Evolutionary conservation across 2,888 invertebrate genomes (phyloP), one percentile per base, ranked within the genome.

Genomic region (Agapostemon virescens): DNA sequence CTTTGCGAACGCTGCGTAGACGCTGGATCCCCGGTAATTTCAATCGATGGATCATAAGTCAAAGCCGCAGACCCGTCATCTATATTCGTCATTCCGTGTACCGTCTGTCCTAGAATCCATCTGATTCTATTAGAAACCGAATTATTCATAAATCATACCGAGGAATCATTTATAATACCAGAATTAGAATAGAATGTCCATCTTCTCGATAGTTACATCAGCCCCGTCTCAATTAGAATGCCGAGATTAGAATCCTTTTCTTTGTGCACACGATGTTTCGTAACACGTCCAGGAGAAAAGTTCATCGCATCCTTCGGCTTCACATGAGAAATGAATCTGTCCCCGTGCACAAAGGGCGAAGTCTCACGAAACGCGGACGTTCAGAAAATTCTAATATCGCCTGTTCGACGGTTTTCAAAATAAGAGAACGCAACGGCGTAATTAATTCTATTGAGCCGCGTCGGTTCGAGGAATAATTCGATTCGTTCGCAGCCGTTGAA

Each of bases 21-120:
- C 38, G 23, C 52, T 36, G 30, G 71, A 74, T 74, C 74, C 30
- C 64, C 30, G 69, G 5, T 3, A 58, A 67, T 52, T 73, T 42
- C 26, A 26, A 58, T 58, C 30, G 58, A 30, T 20, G 17, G 58
- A 30, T 58, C 58, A 30, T 2, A 58, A 17, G 30, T 30, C 52
- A 6, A 26, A 26, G 52, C 13, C 30, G 7, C 42, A 58, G 17
- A 58, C 33, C 33, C 30, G 61, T 61, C 30, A 33, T 61, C 20
- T 61, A 61, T 61, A 63, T 63, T 63, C 63, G 36, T 63, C 36
- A 36, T 63, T 36, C 36, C 36, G 0, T 30, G 58, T 9, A 30
- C 33, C 63, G n/a, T n/a, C 11, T n/a, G 63, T 36, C 63, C 63
- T 63, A 20, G 20, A 63, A 36, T 63, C 20, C 58, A n/a, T 63